Conservation (phyloP, 1,140 invertebrate species). For the Proctacanthus coquilletti region DNA sequence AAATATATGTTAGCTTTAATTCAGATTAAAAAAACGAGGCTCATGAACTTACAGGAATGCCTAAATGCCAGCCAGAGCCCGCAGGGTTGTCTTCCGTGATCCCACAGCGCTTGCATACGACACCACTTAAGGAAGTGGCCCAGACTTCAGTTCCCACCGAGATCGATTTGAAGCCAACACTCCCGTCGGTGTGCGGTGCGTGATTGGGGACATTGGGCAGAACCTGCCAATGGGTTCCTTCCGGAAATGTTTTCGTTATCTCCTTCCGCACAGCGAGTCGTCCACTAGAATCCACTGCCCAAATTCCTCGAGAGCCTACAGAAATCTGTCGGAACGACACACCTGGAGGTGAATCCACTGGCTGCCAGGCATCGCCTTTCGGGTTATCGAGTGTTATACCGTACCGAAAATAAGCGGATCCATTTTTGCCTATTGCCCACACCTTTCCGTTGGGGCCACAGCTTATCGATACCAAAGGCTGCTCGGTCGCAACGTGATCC, state of each 20-base stretch:
- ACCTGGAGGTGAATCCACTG: constrained; percentile 30
- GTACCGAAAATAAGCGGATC: constrained; percentile 61
- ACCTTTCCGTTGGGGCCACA: constrained; percentile 48
- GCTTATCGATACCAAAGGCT: constrained; percentile 56
- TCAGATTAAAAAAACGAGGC: too few species aligned
- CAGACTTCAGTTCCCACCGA: constrained; percentile 52
- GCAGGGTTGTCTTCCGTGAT: constrained; percentile 49
- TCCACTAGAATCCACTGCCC: constrained; percentile 47
- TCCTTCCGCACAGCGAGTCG: constrained; percentile 50
- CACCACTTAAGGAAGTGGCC: constrained; percentile 54
- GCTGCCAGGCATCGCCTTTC: constrained; percentile 36
- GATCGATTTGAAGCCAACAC: constrained; percentile 43
- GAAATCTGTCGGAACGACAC: constrained; percentile 61
- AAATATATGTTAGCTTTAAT: neutral
- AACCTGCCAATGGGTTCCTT: constrained; percentile 56
- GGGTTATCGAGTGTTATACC: constrained; percentile 48
- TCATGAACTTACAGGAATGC: constrained; percentile 51
- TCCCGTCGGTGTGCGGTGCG: constrained; percentile 38
- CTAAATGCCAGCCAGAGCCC: constrained; percentile 60
- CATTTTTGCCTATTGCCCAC: constrained; percentile 77
- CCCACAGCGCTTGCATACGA: constrained; percentile 53
- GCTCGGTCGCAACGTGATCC: constrained; percentile 65
- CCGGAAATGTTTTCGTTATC: constrained; percentile 49
- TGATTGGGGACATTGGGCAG: constrained; percentile 39
- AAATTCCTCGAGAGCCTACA: constrained; percentile 50